phyloP scores from a whole-genome alignment of 2,113 vertebrate genomes.

The Xiphophorus couchianus region DNA sequence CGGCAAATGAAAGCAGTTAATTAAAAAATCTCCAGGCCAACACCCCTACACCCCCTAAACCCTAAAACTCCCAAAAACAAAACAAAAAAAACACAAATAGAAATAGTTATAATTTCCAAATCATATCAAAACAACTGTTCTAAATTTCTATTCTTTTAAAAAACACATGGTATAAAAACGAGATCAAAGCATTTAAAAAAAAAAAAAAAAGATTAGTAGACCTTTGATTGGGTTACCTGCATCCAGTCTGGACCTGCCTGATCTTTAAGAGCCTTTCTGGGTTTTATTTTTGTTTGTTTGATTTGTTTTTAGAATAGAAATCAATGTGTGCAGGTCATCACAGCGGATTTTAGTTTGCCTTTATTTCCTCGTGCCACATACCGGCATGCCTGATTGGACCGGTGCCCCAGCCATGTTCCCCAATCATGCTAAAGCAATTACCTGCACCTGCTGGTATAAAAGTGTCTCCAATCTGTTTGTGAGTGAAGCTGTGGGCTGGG shows the following conservation, averaged over 20 bases:
- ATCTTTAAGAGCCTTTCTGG: neutral
- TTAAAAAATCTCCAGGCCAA: neutral
- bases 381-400: slow-evolving; percentile 1
- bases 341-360: neutral
- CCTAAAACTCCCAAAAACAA: neutral
- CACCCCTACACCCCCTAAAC: neutral
- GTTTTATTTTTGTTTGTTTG: too few species aligned
- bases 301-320: neutral
- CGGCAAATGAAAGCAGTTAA: neutral
- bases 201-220: neutral
- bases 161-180: neutral
- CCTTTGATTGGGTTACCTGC: neutral
- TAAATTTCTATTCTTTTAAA: neutral
- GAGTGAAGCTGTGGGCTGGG: neutral
- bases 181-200: neutral
- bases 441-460: slow-evolving; percentile 7
- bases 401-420: neutral
- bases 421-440: neutral
- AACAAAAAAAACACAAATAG: neutral
- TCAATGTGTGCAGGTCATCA: neutral
- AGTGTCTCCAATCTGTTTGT: neutral
- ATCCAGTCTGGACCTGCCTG: neutral
- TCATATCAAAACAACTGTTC: neutral
- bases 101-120: neutral
- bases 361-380: neutral